Evolutionary conservation across 2,888 invertebrate genomes (phyloP), one percentile per base, ranked within the genome.

Genomic region (Luffia ferchaultella): DNA sequence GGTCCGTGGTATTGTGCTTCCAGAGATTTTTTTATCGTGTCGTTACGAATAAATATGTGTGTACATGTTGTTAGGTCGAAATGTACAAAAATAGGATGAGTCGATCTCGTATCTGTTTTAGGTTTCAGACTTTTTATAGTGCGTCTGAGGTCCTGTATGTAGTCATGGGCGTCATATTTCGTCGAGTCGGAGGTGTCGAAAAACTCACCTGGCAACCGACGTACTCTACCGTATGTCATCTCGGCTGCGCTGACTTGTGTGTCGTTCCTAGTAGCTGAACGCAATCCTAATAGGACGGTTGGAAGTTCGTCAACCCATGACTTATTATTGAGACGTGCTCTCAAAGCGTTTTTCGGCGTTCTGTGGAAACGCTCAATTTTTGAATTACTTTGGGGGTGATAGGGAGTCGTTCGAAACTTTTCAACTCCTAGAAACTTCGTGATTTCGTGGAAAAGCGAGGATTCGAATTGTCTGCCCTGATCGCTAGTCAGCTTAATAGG

Each of bases 361-460:
- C 56, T 19, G 48, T 58, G 53, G 54, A 53, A 55, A 3, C 55
- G 30, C 51, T 42, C 16, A 54, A n/a, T n/a, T n/a, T n/a, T n/a
- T n/a, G n/a, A n/a, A n/a, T n/a, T n/a, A n/a, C n/a, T n/a, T n/a
- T n/a, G 54, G 5, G 57, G 57, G 19, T 58, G 58, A 45, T 58
- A 60, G 2, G 55, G 47, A 0, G 55, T 54, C 1, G 58, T 60
- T 17, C 18, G 30, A 43, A 50, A 30, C 20, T 47, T 52, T 40
- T 45, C n/a, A 17, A 53, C 45, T 12, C 54, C 52, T 46, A 54
- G 19, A 3, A 51, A 41, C 40, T 46, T 51, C 52, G 61, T 54
- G 48, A 62, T 59, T 0, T 67, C 50, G 0, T 58, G 60, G 50
- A 59, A 53, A 42, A 68, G 63, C n/a, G n/a, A n/a, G n/a, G n/a